A percentile compares a stretch with the other conserved stretches of the same genome.
Conservation (phyloP, 2,888 invertebrate genomes). For the Iphiclides podalirius region DNA sequence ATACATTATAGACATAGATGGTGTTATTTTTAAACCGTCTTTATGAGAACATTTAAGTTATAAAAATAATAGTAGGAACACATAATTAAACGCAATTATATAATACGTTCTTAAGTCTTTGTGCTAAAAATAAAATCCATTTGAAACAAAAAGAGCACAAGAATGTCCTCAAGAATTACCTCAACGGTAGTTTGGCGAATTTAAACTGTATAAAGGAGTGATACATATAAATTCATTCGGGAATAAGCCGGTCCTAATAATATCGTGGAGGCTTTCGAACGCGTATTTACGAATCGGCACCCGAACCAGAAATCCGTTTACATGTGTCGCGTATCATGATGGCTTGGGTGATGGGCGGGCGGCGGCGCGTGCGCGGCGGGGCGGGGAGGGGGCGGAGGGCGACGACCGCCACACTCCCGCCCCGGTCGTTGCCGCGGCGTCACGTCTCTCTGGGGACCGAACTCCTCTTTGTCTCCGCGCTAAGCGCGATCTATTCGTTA, state of each 20-base stretch:
- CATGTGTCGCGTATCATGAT: slow-evolving; percentile 55
- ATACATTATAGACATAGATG: too few relatives aligned
- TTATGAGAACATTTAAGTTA: too few relatives aligned
- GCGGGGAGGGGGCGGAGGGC: slow-evolving; percentile 44
- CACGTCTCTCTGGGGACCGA: slow-evolving; percentile 36
- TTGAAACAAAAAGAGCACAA: not conserved
- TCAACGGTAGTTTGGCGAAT: slow-evolving; percentile 2
- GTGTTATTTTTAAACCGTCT: too few relatives aligned
- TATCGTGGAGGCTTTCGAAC: slow-evolving; percentile 32
- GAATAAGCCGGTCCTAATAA: slow-evolving; percentile 8
- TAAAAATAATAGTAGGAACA: too few relatives aligned
- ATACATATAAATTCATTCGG: not conserved
- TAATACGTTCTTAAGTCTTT: too few relatives aligned
- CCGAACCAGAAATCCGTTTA: slow-evolving; percentile 54
- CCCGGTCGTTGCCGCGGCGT: slow-evolving; percentile 51
- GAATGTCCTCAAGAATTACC: not conserved
- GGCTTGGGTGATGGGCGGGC: slow-evolving; percentile 56
- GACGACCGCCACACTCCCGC: slow-evolving; percentile 60
- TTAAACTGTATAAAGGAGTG: slow-evolving; percentile 3
- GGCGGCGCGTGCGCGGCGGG: slow-evolving; percentile 42
- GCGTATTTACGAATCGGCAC: slow-evolving; percentile 51
- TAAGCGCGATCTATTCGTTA: slow-evolving; percentile 49
- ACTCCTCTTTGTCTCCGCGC: slow-evolving; percentile 58
- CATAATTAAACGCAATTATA: too few relatives aligned
- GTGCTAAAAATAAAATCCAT: too few relatives aligned